Conservation (phyloP, 2,888 invertebrate genomes). For the Silvanus unidentatus region DNA sequence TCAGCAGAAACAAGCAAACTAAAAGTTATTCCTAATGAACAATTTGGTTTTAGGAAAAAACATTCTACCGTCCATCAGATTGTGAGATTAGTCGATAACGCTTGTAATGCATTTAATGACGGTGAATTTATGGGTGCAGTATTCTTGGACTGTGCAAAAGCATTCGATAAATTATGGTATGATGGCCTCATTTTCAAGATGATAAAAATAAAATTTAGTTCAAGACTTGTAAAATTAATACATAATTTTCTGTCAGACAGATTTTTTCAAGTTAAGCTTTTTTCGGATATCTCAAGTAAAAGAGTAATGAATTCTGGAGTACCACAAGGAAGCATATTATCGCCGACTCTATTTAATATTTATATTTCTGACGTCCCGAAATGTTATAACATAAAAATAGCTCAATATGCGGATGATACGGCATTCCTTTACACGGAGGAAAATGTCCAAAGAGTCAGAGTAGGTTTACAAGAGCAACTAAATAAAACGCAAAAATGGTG, state of each 20-base stretch:
- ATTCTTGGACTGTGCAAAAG: constrained; percentile 12
- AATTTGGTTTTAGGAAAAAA: constrained; percentile 12
- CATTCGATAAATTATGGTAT: constrained; percentile 15
- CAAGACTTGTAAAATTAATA: not conserved
- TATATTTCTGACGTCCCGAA: constrained; percentile 5
- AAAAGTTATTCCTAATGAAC: constrained; percentile 10
- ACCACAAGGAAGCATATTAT: constrained; percentile 3
- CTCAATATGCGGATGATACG: constrained; percentile 6
- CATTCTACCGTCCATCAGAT: constrained; percentile 11
- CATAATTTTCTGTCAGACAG: not conserved
- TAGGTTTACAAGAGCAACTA: not conserved
- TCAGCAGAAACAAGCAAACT: not conserved
- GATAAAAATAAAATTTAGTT: not conserved
- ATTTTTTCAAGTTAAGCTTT: not conserved
- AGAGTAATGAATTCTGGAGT: constrained; percentile 5
- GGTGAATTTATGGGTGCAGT: constrained; percentile 3
- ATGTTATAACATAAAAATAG: not conserved
- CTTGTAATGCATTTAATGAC: constrained; percentile 3
- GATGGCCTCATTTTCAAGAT: constrained; percentile 9
- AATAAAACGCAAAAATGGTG: not conserved
- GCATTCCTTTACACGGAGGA: not conserved
- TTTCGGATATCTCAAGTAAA: no score
- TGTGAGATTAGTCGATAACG: constrained; percentile 7
- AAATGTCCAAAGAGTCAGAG: not conserved
- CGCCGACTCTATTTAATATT: constrained; percentile 4